phyloP scores from a whole-genome alignment of 2,888 invertebrate species.

The Tetragonula carbonaria region DNA sequence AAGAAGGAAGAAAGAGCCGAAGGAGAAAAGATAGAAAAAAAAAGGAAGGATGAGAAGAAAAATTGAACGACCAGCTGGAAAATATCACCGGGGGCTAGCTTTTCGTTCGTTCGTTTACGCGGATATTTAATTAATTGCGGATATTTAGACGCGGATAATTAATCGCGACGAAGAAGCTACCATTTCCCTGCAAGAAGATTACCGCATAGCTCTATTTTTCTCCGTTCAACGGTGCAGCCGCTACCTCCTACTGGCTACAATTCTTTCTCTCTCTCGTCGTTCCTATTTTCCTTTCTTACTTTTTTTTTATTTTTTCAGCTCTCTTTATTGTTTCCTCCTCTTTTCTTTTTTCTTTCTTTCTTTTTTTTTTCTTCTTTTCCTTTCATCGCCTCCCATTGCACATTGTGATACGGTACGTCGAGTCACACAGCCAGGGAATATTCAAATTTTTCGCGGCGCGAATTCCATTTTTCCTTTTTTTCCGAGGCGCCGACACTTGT shows the following conservation, averaged over 20 bases:
- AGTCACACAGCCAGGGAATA: constrained; percentile 4
- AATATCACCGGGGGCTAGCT: neutral
- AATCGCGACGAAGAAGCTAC: neutral
- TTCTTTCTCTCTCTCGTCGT: neutral
- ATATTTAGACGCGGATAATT: no score
- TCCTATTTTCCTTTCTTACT: neutral
- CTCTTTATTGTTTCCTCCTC: no score
- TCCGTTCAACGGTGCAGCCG: neutral
- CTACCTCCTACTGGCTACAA: neutral
- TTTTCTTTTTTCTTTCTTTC: neutral
- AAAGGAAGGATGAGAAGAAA: neutral
- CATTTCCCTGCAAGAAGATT: constrained; percentile 10
- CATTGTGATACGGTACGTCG: neutral
- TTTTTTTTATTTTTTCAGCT: no score
- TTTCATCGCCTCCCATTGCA: neutral
- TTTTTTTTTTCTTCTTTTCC: neutral
- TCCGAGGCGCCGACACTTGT: neutral
- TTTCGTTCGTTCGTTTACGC: constrained; percentile 14
- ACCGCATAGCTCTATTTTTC: constrained; percentile 18
- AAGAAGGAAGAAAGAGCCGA: no score
- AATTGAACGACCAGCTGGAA: neutral
- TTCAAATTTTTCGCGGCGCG: constrained; percentile 10
- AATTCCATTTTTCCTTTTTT: constrained; percentile 10
- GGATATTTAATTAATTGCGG: neutral
- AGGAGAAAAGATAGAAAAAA: neutral